Conservation (phyloP, 2,888 invertebrate genomes). For the Pristionchus japonicus region DNA sequence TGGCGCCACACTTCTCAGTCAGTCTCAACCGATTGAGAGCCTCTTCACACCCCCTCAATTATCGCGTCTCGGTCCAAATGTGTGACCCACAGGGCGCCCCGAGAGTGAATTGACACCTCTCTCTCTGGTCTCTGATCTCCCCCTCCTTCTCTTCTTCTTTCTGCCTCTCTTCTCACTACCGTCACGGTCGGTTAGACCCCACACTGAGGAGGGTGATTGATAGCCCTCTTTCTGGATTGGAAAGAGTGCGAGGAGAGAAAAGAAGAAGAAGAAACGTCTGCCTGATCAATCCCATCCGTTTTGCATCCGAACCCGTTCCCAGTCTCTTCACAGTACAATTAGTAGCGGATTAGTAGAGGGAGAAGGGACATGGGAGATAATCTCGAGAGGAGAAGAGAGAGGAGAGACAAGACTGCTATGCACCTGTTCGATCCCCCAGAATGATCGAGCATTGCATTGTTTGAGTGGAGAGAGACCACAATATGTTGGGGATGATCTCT, state of each 20-base stretch:
- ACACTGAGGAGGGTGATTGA: conserved; percentile 9
- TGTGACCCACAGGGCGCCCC: background rate
- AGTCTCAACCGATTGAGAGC: background rate
- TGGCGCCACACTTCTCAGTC: background rate
- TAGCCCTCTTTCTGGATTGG: background rate
- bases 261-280: background rate
- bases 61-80: conserved; percentile 1
- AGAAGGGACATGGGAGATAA: conserved; percentile 31
- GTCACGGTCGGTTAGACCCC: conserved; percentile 28
- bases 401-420: background rate
- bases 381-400: background rate
- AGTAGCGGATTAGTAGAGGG: conserved; percentile 2
- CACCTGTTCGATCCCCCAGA: conserved; percentile 6
- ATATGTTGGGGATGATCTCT: conserved; percentile 9
- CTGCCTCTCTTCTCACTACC: conserved; percentile 10
- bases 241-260: background rate
- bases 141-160: background rate
- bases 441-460: conserved; percentile 33
- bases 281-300: conserved; percentile 27
- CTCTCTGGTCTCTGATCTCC: conserved; percentile 28
- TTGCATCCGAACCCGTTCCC: background rate
- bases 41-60: conserved; percentile 35
- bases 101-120: conserved; percentile 33
- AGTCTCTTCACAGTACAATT: conserved; percentile 35
- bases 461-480: background rate